Evolutionary conservation across 2,797 vertebrate genomes (phyloP).

Genomic region (Pipistrellus pygmaeus): DNA sequence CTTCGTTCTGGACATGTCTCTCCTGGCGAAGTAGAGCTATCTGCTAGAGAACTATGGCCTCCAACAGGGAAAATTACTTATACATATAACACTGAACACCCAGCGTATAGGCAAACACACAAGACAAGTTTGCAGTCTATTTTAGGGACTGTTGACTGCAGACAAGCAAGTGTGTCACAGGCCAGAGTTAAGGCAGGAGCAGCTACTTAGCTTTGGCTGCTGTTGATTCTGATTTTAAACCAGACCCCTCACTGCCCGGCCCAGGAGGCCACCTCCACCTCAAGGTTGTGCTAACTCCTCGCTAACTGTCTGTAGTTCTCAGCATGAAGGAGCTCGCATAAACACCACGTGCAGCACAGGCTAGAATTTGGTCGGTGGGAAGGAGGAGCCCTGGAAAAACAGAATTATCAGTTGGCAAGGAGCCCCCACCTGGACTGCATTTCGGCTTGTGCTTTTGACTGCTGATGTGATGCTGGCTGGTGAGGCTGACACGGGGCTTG

Average conservation of each 20-base stretch:
- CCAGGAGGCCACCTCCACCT: not conserved
- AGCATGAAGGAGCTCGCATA: not conserved
- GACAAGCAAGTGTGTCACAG: not conserved
- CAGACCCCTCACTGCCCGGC: not conserved
- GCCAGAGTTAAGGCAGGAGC: not conserved
- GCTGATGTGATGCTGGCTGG: slow-evolving; percentile 86
- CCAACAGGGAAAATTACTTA: not conserved
- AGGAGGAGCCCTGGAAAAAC: not conserved
- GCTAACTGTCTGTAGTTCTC: not conserved
- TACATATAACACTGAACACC: not conserved
- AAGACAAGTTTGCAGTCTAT: not conserved
- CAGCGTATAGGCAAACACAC: not conserved
- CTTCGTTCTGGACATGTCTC: not conserved
- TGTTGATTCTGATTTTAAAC: not conserved
- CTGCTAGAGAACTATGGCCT: not conserved
- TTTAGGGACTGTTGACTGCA: slow-evolving; percentile 1
- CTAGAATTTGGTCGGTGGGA: fast-evolving
- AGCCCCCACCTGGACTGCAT: slow-evolving; percentile 97
- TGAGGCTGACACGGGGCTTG: slow-evolving; percentile 87
- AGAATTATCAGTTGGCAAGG: not conserved
- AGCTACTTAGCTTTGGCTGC: not conserved
- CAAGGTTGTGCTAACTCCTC: not conserved
- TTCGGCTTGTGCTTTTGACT: slow-evolving; percentile 93
- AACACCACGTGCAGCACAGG: fast-evolving
- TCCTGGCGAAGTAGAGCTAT: not conserved